Percentiles rank a stretch among this genome's conserved stretches.
Evolutionary conservation across 2,113 vertebrate genomes (phyloP).

Genomic region (Collichthys lucidus): DNA sequence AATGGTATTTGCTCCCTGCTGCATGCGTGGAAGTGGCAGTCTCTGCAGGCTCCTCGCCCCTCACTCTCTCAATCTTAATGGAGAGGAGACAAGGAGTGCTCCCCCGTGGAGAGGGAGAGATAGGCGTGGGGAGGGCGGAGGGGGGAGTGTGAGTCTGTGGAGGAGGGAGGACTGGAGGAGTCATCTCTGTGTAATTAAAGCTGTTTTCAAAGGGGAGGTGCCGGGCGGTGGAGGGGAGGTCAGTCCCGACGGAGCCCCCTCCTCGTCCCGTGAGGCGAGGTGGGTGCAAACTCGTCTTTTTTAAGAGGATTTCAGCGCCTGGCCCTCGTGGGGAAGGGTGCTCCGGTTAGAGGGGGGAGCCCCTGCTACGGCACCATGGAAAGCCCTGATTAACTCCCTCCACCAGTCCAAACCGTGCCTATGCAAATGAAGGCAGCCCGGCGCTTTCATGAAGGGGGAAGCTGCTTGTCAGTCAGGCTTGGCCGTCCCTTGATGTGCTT

Average conservation of each 20-base stretch:
- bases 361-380: slow-evolving; percentile 69
- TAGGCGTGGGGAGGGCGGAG: slow-evolving; percentile 11
- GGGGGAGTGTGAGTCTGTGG: background rate
- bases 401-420: slow-evolving; percentile 58
- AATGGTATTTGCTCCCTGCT: slow-evolving; percentile 71
- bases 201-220: slow-evolving; percentile 71
- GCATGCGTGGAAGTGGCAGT: slow-evolving; percentile 62
- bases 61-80: slow-evolving; percentile 72
- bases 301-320: slow-evolving; percentile 78
- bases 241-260: slow-evolving; percentile 63
- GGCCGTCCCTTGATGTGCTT: slow-evolving; percentile 76
- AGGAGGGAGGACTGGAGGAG: slow-evolving; percentile 3
- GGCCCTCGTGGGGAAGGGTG: slow-evolving; percentile 59
- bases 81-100: slow-evolving; percentile 69
- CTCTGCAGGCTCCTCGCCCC: slow-evolving; percentile 57
- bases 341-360: slow-evolving; percentile 43
- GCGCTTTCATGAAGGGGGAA: slow-evolving; percentile 43
- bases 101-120: slow-evolving; percentile 69
- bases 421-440: slow-evolving; percentile 75
- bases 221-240: slow-evolving; percentile 62
- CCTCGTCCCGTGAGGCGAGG: slow-evolving; percentile 43
- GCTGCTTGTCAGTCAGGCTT: slow-evolving; percentile 80
- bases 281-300: slow-evolving; percentile 51
- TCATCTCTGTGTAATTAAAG: slow-evolving; percentile 79
- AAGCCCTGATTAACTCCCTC: slow-evolving; percentile 75